phyloP scores from a whole-genome alignment of 2,113 vertebrate species.

The Phycodurus eques region DNA sequence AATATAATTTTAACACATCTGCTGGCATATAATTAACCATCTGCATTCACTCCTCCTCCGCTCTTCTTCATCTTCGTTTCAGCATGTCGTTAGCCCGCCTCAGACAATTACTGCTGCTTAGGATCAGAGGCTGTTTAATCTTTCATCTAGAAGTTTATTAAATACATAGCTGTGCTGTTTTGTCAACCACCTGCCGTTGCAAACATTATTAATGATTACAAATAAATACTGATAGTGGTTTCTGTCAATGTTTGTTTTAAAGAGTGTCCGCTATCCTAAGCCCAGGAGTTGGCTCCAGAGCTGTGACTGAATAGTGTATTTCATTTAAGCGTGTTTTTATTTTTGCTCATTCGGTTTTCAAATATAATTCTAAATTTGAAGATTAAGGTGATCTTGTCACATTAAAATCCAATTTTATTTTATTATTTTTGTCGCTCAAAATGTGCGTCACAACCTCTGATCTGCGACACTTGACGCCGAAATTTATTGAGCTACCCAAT shows the following conservation, averaged over 20 bases:
- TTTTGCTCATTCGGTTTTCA: too few relatives aligned
- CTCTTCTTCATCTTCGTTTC: constrained; percentile 4
- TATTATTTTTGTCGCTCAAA: too few relatives aligned
- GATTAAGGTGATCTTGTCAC: too few relatives aligned
- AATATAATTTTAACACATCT: constrained; percentile 11
- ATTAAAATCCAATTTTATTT: too few relatives aligned
- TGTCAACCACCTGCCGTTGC: constrained; percentile 20
- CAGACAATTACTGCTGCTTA: constrained; percentile 43
- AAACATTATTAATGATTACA: constrained; percentile 32
- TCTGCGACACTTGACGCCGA: too few relatives aligned
- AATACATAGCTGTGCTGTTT: constrained; percentile 30
- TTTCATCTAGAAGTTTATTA: constrained; percentile 52
- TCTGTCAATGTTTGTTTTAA: constrained; percentile 1
- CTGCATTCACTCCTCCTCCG: constrained; percentile 1
- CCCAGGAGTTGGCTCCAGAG: too few relatives aligned
- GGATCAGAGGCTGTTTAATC: constrained; percentile 48
- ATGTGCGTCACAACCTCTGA: too few relatives aligned
- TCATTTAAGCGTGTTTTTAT: too few relatives aligned
- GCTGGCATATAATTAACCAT: constrained; percentile 41
- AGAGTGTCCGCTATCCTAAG: background rate
- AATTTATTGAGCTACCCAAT: too few relatives aligned
- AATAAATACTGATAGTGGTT: background rate
- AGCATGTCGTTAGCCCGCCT: constrained; percentile 8
- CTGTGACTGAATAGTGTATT: too few relatives aligned
- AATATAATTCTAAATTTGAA: too few relatives aligned